A percentile compares a stretch with the other conserved stretches of the same genome.
These are phyloP conservation scores for Stegophylla sp. DNA, from an alignment of 2,888 invertebrate genomes.

Conservation along the genomic window DNA sequence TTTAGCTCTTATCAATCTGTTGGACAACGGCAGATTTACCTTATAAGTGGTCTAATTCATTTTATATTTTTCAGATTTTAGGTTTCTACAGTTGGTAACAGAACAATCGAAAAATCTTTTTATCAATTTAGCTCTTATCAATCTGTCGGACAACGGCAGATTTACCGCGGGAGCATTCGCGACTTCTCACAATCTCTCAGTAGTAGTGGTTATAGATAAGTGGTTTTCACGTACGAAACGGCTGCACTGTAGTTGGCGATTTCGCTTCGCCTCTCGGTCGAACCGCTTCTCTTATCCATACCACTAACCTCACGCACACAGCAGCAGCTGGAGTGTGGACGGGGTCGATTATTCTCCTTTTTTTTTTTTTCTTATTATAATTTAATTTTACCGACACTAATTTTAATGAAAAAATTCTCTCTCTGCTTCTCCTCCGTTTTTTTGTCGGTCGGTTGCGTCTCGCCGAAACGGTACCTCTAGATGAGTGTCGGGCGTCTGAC, in stretches of 20 bases:
- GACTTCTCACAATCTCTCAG: too few species aligned
- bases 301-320: background rate
- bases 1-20: too few species aligned
- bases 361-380: background rate
- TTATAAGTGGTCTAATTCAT: too few species aligned
- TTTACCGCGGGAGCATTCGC: background rate
- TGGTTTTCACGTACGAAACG: background rate
- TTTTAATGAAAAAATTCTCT: background rate
- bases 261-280: background rate
- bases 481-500: background rate
- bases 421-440: background rate
- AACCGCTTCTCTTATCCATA: background rate
- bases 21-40: too few species aligned
- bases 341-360: conserved; percentile 12
- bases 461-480: too few species aligned
- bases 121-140: too few species aligned
- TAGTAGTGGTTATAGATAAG: too few species aligned
- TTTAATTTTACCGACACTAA: background rate
- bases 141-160: too few species aligned
- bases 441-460: background rate
- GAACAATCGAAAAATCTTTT: too few species aligned
- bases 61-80: too few species aligned
- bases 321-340: background rate
- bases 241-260: conserved; percentile 32
- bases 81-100: too few species aligned